A percentile compares a stretch with the other conserved stretches of the same genome.
These are phyloP conservation scores for Scaptodrosophila lebanonensis DNA, from an alignment of 1,140 invertebrate species.

Conservation along the genomic window DNA sequence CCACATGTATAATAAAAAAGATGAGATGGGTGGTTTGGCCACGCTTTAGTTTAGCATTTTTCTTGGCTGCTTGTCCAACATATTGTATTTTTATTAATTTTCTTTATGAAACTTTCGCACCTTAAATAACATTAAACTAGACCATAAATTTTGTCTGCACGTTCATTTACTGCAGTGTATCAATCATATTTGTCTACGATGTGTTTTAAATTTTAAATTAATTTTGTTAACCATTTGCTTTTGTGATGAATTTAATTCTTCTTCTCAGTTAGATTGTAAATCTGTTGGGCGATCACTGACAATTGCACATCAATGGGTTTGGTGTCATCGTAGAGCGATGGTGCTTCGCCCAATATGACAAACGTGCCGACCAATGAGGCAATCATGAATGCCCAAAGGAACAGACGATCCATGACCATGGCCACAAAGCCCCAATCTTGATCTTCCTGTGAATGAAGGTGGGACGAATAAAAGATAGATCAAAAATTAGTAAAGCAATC, in stretches of 20 bases:
- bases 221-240: slow-evolving; percentile 33
- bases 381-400: slow-evolving; percentile 96
- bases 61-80: slow-evolving; percentile 42
- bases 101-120: slow-evolving; percentile 37
- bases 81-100: slow-evolving; percentile 35
- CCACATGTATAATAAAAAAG: too few relatives aligned
- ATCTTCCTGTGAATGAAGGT: slow-evolving; percentile 95
- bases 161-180: too few relatives aligned
- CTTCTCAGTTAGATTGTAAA: slow-evolving; percentile 76
- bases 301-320: slow-evolving; percentile 90
- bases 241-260: slow-evolving; percentile 67
- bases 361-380: slow-evolving; percentile 93
- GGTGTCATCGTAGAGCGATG: slow-evolving; percentile 90
- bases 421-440: slow-evolving; percentile 99
- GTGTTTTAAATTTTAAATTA: slow-evolving; percentile 13
- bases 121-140: slow-evolving; percentile 49
- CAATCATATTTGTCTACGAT: too few relatives aligned
- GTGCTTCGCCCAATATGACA: slow-evolving; percentile 91
- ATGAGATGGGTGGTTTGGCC: too few relatives aligned
- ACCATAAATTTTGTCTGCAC: neutral
- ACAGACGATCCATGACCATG: slow-evolving; percentile 98
- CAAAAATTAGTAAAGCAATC: neutral
- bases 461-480: slow-evolving; percentile 25
- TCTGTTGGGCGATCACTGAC: slow-evolving; percentile 88
- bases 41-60: slow-evolving; percentile 53